Percentiles rank a stretch among this genome's conserved stretches.
These are phyloP conservation scores for human DNA, from an alignment of 2,113 vertebrate genomes.

Conservation along the genomic window DNA sequence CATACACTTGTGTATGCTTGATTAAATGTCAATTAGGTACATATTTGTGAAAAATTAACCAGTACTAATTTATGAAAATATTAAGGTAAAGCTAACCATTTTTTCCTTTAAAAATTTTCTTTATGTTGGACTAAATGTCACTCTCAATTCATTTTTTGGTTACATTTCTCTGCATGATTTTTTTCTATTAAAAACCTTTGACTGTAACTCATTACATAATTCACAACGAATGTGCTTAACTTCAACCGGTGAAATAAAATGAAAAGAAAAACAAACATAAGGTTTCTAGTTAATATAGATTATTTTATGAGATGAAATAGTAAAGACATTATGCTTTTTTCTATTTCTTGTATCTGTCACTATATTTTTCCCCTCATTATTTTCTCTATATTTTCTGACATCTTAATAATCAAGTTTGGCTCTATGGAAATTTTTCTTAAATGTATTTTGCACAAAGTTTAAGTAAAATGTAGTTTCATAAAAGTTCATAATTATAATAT, in stretches of 20 bases:
- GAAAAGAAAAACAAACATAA: neutral
- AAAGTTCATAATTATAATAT: neutral
- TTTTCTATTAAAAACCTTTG: neutral
- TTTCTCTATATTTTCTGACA: neutral
- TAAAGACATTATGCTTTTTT: neutral
- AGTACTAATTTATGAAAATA: constrained; percentile 74
- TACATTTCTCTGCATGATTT: neutral
- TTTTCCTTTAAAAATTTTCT: neutral
- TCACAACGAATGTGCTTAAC: neutral
- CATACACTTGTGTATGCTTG: constrained; percentile 75
- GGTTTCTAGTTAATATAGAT: neutral
- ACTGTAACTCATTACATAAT: neutral
- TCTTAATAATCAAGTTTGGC: neutral
- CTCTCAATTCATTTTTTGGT: neutral
- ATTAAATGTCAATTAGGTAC: constrained; percentile 78
- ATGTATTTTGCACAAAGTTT: neutral
- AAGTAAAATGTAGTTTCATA: neutral
- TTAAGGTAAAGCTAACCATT: constrained; percentile 55
- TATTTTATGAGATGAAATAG: neutral
- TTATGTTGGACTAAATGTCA: constrained; percentile 9
- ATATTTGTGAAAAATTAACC: constrained; percentile 80
- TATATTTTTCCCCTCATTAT: neutral
- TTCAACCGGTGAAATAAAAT: neutral
- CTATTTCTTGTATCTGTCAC: neutral
- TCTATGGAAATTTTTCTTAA: neutral